phyloP scores from a whole-genome alignment of 35 echinoderm and acorn worm genomes.

The Heliocidaris erythrogramma region DNA sequence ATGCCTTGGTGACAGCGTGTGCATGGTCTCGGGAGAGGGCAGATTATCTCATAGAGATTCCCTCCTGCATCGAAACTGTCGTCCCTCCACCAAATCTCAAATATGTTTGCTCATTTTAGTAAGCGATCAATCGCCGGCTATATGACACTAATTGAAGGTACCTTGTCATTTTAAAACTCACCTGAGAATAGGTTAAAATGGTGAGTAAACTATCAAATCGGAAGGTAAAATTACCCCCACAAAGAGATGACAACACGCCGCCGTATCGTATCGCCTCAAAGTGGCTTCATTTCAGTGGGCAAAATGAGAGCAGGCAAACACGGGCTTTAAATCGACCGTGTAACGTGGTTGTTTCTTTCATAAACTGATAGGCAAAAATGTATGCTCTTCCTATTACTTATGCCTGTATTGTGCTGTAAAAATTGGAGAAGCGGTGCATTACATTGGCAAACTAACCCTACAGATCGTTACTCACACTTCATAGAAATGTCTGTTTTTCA shows the following conservation, averaged over 20 bases:
- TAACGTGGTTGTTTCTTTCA: background rate
- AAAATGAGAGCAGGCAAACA: conserved; percentile 44
- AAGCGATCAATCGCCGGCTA: conserved; percentile 51
- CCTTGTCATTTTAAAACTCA: conserved; percentile 42
- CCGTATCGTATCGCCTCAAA: conserved; percentile 32
- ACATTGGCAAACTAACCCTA: conserved; percentile 25
- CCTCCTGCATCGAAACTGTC: background rate
- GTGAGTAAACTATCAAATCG: conserved; percentile 51
- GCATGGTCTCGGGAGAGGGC: background rate
- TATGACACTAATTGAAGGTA: conserved; percentile 52
- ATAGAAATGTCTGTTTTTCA: conserved; percentile 1
- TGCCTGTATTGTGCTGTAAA: conserved; percentile 31
- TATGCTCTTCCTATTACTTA: conserved; percentile 38
- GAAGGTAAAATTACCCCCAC: conserved; percentile 48
- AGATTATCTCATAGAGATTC: conserved; percentile 1
- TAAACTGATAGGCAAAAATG: conserved; percentile 21
- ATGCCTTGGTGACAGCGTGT: background rate
- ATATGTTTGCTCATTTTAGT: conserved; percentile 44
- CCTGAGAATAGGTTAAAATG: conserved; percentile 43
- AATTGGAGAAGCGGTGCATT: conserved; percentile 42
- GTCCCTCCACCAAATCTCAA: conserved; percentile 5
- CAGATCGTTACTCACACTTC: conserved; percentile 33
- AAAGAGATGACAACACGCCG: conserved; percentile 35
- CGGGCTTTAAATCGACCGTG: conserved; percentile 29
- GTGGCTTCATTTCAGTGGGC: conserved; percentile 26